Evolutionary conservation across 2,888 invertebrate species (phyloP).

Genomic region (Drosophila tanythrix): DNA sequence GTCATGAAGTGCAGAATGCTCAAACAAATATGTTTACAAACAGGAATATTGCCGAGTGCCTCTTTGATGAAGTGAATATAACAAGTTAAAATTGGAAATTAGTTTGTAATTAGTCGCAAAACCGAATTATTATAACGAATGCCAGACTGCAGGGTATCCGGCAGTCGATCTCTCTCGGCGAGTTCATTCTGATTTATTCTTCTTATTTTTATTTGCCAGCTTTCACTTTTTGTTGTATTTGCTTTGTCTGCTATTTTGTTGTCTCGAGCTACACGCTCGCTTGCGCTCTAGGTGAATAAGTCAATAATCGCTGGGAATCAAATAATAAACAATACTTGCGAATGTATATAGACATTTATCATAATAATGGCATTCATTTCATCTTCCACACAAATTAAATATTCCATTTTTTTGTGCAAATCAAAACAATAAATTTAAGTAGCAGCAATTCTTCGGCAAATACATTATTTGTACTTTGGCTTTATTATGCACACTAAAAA

Average conservation of each 20-base stretch:
- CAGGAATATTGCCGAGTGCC: neutral
- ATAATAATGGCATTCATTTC: slow-evolving; percentile 26
- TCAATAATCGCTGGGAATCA: slow-evolving; percentile 24
- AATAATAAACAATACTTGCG: slow-evolving; percentile 29
- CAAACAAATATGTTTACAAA: neutral
- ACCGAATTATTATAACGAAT: neutral
- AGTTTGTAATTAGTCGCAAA: neutral
- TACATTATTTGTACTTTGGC: neutral
- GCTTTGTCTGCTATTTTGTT: slow-evolving; percentile 12
- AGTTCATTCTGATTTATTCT: neutral
- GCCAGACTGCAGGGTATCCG: neutral
- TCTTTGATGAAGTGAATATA: neutral
- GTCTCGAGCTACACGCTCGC: slow-evolving; percentile 37
- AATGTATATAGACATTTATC: slow-evolving; percentile 5
- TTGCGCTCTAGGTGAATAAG: slow-evolving; percentile 26
- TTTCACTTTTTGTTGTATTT: slow-evolving; percentile 20
- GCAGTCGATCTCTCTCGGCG: neutral
- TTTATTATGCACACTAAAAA: neutral
- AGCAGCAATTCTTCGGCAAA: neutral
- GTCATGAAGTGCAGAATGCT: too few relatives aligned
- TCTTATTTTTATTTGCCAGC: neutral
- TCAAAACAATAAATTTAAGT: neutral
- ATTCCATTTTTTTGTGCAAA: neutral
- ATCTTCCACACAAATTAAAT: neutral
- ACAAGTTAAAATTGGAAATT: neutral